Percentiles rank a stretch among this genome's conserved stretches.
These are phyloP conservation scores for Meta bourneti DNA, from an alignment of 2,888 invertebrate genomes.

Conservation along the genomic window DNA sequence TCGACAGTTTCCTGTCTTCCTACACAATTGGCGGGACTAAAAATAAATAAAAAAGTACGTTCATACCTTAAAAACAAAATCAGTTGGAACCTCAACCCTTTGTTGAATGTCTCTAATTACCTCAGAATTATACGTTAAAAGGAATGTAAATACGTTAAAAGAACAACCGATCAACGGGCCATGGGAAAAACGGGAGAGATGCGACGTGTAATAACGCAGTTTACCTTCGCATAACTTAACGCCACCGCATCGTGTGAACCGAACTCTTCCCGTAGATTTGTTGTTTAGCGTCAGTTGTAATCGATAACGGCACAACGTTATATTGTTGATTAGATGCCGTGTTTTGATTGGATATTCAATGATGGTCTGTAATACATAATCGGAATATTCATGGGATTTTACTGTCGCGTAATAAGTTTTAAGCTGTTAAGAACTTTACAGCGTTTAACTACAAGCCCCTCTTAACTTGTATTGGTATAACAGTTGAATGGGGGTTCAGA, in stretches of 20 bases:
- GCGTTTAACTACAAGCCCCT: too few species aligned
- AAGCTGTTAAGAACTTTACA: too few species aligned
- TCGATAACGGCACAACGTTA: background rate
- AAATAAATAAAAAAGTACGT: too few species aligned
- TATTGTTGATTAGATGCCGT: background rate
- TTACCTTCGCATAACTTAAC: conserved; percentile 73
- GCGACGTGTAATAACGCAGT: conserved; percentile 30
- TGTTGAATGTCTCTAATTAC: background rate
- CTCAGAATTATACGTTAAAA: conserved; percentile 43
- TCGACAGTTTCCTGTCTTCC: too few species aligned
- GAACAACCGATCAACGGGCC: conserved; percentile 30
- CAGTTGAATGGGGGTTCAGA: too few species aligned
- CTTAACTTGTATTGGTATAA: too few species aligned
- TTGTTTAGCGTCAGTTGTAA: background rate
- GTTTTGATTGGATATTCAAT: background rate
- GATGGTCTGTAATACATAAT: background rate
- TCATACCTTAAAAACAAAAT: background rate
- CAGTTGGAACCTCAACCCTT: background rate
- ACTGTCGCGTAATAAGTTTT: too few species aligned
- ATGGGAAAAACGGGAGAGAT: conserved; percentile 29
- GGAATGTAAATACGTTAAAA: conserved; percentile 56
- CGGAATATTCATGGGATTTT: background rate
- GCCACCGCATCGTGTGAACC: conserved; percentile 64
- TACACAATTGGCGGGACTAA: too few species aligned
- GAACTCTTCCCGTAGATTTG: background rate